phyloP scores from a whole-genome alignment of 1,140 invertebrate genomes.

The Drosophila santomea region DNA sequence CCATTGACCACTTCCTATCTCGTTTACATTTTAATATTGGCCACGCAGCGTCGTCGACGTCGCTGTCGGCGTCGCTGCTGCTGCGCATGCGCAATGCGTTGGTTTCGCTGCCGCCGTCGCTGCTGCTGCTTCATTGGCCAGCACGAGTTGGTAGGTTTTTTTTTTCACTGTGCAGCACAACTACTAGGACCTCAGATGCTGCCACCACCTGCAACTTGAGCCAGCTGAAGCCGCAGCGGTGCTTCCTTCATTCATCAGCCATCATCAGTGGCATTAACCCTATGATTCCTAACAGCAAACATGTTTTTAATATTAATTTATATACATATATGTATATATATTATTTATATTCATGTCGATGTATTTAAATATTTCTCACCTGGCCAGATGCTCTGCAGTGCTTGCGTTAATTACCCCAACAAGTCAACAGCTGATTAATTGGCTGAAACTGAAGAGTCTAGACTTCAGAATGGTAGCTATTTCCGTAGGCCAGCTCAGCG shows the following conservation, averaged over 20 bases:
- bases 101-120: conserved; percentile 10
- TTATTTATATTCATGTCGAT: not conserved
- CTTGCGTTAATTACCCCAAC: conserved; percentile 30
- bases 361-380: not conserved
- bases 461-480: conserved; percentile 26
- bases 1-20: not conserved
- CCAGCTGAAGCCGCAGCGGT: not conserved
- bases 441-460: conserved; percentile 12
- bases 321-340: not conserved
- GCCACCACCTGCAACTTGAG: conserved; percentile 15
- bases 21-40: conserved; percentile 64
- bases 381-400: not conserved
- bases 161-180: not conserved
- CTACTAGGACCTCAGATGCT: conserved; percentile 21
- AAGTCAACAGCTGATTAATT: conserved; percentile 46
- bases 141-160: not conserved
- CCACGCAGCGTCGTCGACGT: conserved; percentile 15
- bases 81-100: conserved; percentile 59
- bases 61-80: conserved; percentile 24
- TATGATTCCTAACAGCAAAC: not conserved
- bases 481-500: conserved; percentile 43
- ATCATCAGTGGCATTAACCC: not conserved
- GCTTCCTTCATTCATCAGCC: not conserved
- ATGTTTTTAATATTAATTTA: not conserved
- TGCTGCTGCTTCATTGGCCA: conserved; percentile 9